Evolutionary conservation across 2,113 vertebrate species (phyloP), one percentile per base, ranked within the genome.

Genomic region (Neolamprologus hecqui): DNA sequence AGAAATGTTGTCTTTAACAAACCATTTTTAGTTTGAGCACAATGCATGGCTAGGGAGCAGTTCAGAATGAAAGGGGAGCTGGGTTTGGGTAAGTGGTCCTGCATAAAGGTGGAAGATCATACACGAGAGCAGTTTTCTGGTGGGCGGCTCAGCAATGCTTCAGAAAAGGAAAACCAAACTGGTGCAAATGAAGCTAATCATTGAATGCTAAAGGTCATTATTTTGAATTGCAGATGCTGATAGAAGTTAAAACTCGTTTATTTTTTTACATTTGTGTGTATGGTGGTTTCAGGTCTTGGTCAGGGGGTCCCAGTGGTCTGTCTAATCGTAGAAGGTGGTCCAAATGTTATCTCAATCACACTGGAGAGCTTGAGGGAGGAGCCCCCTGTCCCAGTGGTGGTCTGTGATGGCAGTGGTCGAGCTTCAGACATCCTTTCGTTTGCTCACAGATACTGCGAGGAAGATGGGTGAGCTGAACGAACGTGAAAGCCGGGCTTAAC

Each of bases 271-370:
- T 33, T 1, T 60, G 0, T 21, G 33, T 21, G 19, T 37, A 2
- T 68, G 19, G 3, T 81, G 58, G 45, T 53, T 5, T 7, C 84
- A 96, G 93, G 94, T 89, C 84, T 96, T 5, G 99, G 98, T n/a
- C 98, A 99, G 90, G 98, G 98, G 1, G 98, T 99, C 55, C 99
- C 99, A 1, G 95, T 98, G 6, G 98, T 99, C 70, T 99, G 98
- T 28, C 96, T 99, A 35, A 97, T 99, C 58, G 96, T 99, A 45
- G 99, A 99, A 94, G 99, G 99, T 0, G 99, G 99, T 42, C 99
- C 99, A 4, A 99, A 99, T 0, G 96, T 99, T 81, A 97, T 99
- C 87, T 98, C 98, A 6, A 96, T 99, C 1, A 98, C 98, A 15
- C 65, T 99, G 94, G 98, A 99, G 85, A 98, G 98, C 60, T 96